Base-by-base conservation (phyloP, 2,113 vertebrate species). In the Callithrix jacchus region DNA sequence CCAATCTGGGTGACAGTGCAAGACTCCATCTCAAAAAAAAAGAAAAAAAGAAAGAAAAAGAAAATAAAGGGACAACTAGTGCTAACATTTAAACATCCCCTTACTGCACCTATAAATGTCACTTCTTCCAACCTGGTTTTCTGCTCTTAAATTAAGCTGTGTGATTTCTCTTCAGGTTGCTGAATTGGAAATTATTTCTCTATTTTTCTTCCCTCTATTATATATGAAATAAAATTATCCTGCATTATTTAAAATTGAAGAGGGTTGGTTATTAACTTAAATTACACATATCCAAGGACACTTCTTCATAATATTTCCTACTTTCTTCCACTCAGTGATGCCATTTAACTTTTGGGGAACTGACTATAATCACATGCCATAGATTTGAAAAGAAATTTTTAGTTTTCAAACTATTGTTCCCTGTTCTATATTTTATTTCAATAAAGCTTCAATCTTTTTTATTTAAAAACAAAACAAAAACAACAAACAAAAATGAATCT, bases 1-100 rank as follows among this genome's bases (percentile, higher is more conserved):
- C 61, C 61, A 14, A 64, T 32, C 61, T 64, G 27, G 27, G 12
- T 64, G 27, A 32, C 27, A 14, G 27, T 32, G 12, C 27, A 64
- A 64, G 12, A 64, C 61, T 32, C 61, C 2, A 0, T 32, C 12
- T 64, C 12, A 64, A 6, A 64, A 30, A 64, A 5, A 30, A 13
- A 64, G 13, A 64, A 58, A 25, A 30, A 23, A 30, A 30, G 30
- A 61, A 2, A 21, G 94, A 98, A 3, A 47, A 9, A 98, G 97
- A 97, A 91, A 91, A 94, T 86, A 93, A 96, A 98, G 87, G 95
- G 77, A 96, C 90, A 93, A 73, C 0, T 56, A 87, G 82, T 77
- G 90, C 96, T 98, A 98, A 98, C 81, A 91, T 97, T 98, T 98
- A 98, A 98, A 96, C 85, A 97, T 95, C 80, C 86, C 83, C 97